phyloP scores from a whole-genome alignment of 2,113 vertebrate species.

The Scatophagus argus region DNA sequence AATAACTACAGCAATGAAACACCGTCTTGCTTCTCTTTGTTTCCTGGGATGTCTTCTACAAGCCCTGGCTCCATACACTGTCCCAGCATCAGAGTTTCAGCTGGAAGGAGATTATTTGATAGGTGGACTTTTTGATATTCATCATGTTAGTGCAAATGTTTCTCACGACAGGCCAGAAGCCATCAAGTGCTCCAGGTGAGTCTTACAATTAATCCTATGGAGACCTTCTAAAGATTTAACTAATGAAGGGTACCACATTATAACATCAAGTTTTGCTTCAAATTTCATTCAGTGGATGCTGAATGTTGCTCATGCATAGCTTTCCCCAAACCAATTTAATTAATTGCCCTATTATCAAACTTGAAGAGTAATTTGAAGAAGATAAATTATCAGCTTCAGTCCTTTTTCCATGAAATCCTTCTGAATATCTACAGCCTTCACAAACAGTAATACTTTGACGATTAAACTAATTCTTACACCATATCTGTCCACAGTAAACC shows the following conservation, averaged over 20 bases:
- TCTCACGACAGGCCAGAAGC: conserved; percentile 51
- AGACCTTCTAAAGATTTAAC: neutral
- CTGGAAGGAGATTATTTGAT: conserved; percentile 76
- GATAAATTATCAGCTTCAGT: neutral
- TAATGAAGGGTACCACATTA: neutral
- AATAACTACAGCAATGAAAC: conserved; percentile 46
- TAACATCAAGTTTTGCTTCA: neutral
- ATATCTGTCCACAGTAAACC: conserved; percentile 60
- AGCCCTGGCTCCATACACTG: neutral
- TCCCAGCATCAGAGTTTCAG: conserved; percentile 63
- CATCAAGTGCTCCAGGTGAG: conserved; percentile 72
- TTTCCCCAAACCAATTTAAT: neutral
- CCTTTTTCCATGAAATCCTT: neutral
- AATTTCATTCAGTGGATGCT: neutral
- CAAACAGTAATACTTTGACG: neutral
- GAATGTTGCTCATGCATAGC: too few species aligned
- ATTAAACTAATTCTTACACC: neutral
- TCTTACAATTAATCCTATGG: neutral
- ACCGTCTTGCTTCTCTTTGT: conserved; percentile 25
- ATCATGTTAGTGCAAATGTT: neutral
- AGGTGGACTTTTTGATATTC: conserved; percentile 78
- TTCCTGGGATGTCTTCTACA: conserved; percentile 12
- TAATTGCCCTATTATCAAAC: neutral
- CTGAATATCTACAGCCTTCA: neutral
- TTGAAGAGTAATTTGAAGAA: too few species aligned